These are phyloP conservation scores for Kradibia gibbosae DNA, from an alignment of 1,140 invertebrate genomes.

Conservation along the genomic window DNA sequence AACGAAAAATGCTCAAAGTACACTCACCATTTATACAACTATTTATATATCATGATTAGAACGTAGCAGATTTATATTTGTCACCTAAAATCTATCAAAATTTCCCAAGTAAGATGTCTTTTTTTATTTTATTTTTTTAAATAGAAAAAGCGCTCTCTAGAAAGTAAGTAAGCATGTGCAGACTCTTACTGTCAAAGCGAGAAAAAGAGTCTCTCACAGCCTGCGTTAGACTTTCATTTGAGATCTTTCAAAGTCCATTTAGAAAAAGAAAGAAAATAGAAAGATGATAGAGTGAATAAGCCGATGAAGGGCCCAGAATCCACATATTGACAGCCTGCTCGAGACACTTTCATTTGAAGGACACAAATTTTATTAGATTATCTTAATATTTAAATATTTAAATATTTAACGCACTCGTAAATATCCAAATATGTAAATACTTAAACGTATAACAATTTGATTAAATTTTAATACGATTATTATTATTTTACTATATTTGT, in stretches of 20 bases:
- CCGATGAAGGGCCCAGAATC: constrained; percentile 40
- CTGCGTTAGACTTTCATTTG: constrained; percentile 60
- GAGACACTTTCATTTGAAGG: constrained; percentile 40
- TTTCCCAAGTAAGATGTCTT: constrained; percentile 56
- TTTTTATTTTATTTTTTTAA: constrained; percentile 44
- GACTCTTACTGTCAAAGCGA: constrained; percentile 51
- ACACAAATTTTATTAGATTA: constrained; percentile 37
- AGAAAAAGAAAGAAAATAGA: constrained; percentile 14
- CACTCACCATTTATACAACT: constrained; percentile 59
- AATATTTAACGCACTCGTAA: constrained; percentile 18
- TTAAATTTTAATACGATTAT: constrained; percentile 46
- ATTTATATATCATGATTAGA: constrained; percentile 54
- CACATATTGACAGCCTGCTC: constrained; percentile 20
- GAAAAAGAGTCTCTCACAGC: constrained; percentile 62
- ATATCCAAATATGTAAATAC: constrained; percentile 41
- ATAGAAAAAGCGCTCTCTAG: constrained; percentile 52
- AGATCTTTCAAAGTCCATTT: constrained; percentile 55
- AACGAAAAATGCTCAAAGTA: constrained; percentile 56
- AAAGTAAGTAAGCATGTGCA: constrained; percentile 61
- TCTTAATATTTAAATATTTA: constrained; percentile 39
- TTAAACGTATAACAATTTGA: constrained; percentile 40
- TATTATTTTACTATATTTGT: constrained; percentile 44
- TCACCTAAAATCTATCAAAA: constrained; percentile 56
- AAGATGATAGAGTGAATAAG: constrained; percentile 25
- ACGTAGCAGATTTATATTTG: constrained; percentile 56